phyloP scores from a whole-genome alignment of 2,113 vertebrate genomes.

The Andinoacara biseriatus region DNA sequence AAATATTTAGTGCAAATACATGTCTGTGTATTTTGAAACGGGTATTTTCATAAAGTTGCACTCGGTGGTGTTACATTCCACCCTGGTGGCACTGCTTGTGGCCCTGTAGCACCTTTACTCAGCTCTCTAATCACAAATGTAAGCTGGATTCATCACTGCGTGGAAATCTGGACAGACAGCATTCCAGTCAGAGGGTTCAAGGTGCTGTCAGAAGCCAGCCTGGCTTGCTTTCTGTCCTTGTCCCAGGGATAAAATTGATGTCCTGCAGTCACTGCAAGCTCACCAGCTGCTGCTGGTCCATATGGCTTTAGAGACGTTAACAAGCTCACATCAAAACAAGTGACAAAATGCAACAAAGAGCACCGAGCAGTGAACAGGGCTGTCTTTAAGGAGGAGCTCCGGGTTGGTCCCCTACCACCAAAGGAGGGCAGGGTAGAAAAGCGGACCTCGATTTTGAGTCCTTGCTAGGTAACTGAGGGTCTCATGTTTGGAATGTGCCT shows the following conservation, averaged over 20 bases:
- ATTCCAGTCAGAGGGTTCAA: slow-evolving; percentile 57
- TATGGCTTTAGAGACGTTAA: slow-evolving; percentile 78
- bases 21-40: not conserved
- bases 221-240: slow-evolving; percentile 56
- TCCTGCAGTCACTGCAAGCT: slow-evolving; percentile 60
- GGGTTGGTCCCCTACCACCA: slow-evolving; percentile 68
- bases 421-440: slow-evolving; percentile 73
- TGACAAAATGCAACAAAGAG: slow-evolving; percentile 79
- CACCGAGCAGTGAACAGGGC: slow-evolving; percentile 57
- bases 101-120: slow-evolving; percentile 1
- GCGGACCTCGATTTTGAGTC: slow-evolving; percentile 71
- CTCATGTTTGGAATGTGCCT: slow-evolving; percentile 85
- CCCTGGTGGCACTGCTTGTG: not conserved
- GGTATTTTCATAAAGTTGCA: not conserved
- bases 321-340: slow-evolving; percentile 81
- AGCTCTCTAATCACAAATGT: not conserved
- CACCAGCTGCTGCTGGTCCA: slow-evolving; percentile 79
- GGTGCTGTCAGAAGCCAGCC: slow-evolving; percentile 60
- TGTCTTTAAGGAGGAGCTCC: slow-evolving; percentile 75
- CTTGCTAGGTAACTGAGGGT: slow-evolving; percentile 86
- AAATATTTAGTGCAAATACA: not conserved
- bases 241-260: slow-evolving; percentile 76
- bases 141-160: slow-evolving; percentile 30
- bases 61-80: not conserved
- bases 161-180: slow-evolving; percentile 37